Conservation (phyloP, 2,797 vertebrate species). For the Chaetodon trifasciatus region DNA sequence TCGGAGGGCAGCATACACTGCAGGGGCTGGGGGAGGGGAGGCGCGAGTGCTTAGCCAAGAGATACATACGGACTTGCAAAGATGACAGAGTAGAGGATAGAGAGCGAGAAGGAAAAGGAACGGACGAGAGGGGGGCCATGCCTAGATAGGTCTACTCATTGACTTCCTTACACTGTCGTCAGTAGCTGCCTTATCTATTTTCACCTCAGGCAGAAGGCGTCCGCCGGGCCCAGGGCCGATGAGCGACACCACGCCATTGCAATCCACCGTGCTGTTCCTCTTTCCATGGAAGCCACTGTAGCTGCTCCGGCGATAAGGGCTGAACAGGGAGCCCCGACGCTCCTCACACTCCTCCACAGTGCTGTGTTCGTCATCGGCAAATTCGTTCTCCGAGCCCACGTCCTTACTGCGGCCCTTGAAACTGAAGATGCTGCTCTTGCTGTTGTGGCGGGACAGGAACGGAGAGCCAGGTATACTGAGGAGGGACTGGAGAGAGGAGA, state of each 20-base stretch:
- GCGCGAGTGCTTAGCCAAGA: slow-evolving; percentile 83
- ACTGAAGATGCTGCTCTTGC: slow-evolving; percentile 99
- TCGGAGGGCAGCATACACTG: slow-evolving; percentile 85
- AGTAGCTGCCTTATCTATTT: slow-evolving; percentile 97
- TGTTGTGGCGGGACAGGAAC: slow-evolving; percentile 97
- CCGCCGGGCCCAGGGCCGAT: slow-evolving; percentile 95
- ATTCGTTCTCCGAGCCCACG: slow-evolving; percentile 96
- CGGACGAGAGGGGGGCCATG: slow-evolving; percentile 85
- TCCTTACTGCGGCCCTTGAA: slow-evolving; percentile 94
- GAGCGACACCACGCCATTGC: slow-evolving; percentile 98
- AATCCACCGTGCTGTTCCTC: slow-evolving; percentile 98
- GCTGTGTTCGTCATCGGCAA: slow-evolving; percentile 98
- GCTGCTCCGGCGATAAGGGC: slow-evolving; percentile 94
- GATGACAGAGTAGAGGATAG: slow-evolving; percentile 79
- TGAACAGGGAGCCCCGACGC: slow-evolving; percentile 95
- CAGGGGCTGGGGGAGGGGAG: slow-evolving; percentile 77
- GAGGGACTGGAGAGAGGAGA: slow-evolving; percentile 88
- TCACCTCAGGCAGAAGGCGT: slow-evolving; percentile 99
- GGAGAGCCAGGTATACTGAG: slow-evolving; percentile 98
- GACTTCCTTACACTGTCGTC: slow-evolving; percentile 92
- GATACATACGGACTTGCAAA: slow-evolving; percentile 86
- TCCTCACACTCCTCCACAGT: slow-evolving; percentile 98
- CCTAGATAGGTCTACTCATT: slow-evolving; percentile 89
- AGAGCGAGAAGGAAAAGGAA: slow-evolving; percentile 78
- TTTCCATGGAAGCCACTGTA: slow-evolving; percentile 96